Conservation (phyloP, 1,140 invertebrate species). For the Aphis craccivora region DNA sequence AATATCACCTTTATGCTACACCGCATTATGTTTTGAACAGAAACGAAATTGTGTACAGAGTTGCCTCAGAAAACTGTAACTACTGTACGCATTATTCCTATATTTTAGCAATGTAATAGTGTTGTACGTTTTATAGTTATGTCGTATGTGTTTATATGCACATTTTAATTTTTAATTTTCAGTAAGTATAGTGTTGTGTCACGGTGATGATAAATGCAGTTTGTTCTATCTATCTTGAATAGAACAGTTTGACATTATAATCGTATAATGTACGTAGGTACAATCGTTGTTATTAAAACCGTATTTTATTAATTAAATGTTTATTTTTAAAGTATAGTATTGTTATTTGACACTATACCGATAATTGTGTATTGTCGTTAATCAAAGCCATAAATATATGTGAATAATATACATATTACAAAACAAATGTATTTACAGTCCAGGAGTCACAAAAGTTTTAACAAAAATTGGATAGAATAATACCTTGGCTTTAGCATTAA, state of each 20-base stretch:
- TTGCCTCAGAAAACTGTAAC: slow-evolving; percentile 2
- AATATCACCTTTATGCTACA: slow-evolving; percentile 16
- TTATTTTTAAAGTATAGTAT: background rate
- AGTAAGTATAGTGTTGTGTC: no score
- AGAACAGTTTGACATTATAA: no score
- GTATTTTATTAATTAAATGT: background rate
- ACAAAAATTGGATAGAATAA: background rate
- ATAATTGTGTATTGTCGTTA: background rate
- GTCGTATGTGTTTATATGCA: background rate
- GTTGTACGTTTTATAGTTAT: background rate
- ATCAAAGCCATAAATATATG: background rate
- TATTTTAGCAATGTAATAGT: background rate
- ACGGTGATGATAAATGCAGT: background rate
- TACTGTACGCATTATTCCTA: background rate
- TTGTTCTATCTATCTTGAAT: background rate
- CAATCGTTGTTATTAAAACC: background rate
- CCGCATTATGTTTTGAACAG: background rate
- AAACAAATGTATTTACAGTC: background rate
- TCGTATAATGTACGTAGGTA: no score
- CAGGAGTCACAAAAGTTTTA: background rate
- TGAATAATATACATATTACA: background rate
- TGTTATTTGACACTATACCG: background rate
- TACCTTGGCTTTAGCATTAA: background rate
- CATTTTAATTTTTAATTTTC: background rate
- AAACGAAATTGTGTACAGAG: slow-evolving; percentile 12